These are phyloP conservation scores for Antechinus flavipes DNA, from an alignment of 2,113 vertebrate species.

Conservation along the genomic window DNA sequence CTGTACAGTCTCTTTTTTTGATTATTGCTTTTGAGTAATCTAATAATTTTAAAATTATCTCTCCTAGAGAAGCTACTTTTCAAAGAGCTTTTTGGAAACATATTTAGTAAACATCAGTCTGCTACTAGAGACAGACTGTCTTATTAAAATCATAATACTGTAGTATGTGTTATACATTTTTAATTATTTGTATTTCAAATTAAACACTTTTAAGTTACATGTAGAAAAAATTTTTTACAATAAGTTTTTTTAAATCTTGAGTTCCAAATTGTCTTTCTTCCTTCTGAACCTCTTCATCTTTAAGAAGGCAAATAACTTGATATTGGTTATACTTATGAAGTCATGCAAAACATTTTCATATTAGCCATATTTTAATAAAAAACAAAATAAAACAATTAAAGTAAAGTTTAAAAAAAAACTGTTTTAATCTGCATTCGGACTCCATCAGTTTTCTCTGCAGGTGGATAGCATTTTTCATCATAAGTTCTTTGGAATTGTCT, in stretches of 20 bases:
- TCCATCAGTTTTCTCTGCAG: neutral
- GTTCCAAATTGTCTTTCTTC: neutral
- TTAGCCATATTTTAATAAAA: neutral
- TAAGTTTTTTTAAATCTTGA: neutral
- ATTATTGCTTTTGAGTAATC: too few relatives aligned
- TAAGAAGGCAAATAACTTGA: neutral
- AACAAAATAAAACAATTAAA: neutral
- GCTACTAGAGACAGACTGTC: neutral
- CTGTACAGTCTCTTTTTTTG: too few relatives aligned
- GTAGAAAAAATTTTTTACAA: neutral
- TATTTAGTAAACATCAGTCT: neutral
- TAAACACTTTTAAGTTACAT: neutral
- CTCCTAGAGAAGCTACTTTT: neutral
- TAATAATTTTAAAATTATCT: too few relatives aligned
- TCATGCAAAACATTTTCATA: neutral
- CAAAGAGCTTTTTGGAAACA: neutral
- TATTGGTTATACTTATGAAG: neutral
- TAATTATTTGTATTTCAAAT: neutral
- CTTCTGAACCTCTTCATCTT: neutral
- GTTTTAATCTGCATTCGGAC: neutral
- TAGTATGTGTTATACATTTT: neutral
- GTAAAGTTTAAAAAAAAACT: neutral
- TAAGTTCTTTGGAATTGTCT: neutral
- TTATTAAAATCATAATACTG: neutral
- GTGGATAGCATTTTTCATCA: neutral